Evolutionary conservation across 2,797 vertebrate species (phyloP), one percentile per base, ranked within the genome.

Genomic region (Bothrops alternatus): DNA sequence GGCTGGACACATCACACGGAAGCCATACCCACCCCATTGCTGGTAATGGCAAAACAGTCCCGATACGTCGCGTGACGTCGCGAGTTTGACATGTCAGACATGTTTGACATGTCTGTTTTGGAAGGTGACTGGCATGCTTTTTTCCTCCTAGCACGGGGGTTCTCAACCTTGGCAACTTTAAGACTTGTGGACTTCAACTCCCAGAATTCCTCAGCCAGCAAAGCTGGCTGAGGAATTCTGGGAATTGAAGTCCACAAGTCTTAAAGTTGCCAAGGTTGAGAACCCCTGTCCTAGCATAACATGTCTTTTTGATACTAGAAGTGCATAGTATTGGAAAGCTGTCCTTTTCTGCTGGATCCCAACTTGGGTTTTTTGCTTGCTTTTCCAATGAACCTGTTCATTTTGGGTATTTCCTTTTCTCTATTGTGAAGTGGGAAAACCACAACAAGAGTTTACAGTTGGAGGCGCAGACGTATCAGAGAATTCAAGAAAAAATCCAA

Each of bases 401-500:
- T 50, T 93, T 95, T 93, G 96, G 87, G 93, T 56, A 28, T 0
- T 0, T 4, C 53, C 94, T 89, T 85, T 90, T 91, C 47, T 6
- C 87, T 53, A 91, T 47, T 86, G 92, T 95, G 14, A 96, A 99
- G 99, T 99, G 99, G 99, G 99, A 99, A 97, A 99, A 99, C 97
- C 99, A 99, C 97, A 99, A 99, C 97, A 99, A 99, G 97, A 99
- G 99, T 97, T 97, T 99, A 94, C 99, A 99, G 97, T 96, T 99
- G 96, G 99, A 99, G 97, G 99, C 98, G 94, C 99, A 99, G 97
- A 99, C 99, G 0, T 99, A 99, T 97, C 99, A 99, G 97, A 98
- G 99, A 96, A 99, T 99, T 96, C 99, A 99, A 96, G 99, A 99
- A 97, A 99, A 99, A 98, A 99, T 99, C 96, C 99, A 99, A 95